Percentiles rank a stretch among this genome's conserved stretches.
Conservation (phyloP, 2,113 vertebrate genomes). For the Neolamprologus caudopunctatus region DNA sequence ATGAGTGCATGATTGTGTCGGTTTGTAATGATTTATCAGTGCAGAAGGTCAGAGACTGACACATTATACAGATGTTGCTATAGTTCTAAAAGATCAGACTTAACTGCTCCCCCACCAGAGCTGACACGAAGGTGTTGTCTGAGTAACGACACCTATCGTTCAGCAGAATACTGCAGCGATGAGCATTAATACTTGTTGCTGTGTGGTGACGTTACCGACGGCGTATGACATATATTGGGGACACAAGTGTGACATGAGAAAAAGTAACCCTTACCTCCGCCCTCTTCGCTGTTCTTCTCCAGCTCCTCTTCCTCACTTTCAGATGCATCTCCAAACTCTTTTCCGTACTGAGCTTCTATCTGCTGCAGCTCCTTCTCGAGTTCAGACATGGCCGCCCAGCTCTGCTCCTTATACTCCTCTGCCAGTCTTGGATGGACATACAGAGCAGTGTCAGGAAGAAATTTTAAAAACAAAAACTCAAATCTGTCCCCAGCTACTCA, state of each 20-base stretch:
- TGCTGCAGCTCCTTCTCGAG: constrained; percentile 90
- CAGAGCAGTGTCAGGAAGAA: background rate
- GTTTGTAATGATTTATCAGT: background rate
- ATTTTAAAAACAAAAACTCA: background rate
- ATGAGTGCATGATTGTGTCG: background rate
- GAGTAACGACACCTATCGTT: background rate
- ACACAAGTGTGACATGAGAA: background rate
- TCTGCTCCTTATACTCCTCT: constrained; percentile 90
- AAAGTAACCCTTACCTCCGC: constrained; percentile 21
- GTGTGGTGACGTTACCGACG: background rate
- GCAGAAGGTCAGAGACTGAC: background rate
- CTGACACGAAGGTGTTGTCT: background rate
- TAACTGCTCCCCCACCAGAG: background rate
- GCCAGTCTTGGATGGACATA: constrained; percentile 71
- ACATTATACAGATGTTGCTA: background rate
- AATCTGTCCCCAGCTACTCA: background rate
- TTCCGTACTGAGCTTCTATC: constrained; percentile 89
- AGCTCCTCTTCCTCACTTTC: constrained; percentile 71
- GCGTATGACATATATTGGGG: background rate
- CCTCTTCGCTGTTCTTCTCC: constrained; percentile 19
- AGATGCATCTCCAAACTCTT: constrained; percentile 86
- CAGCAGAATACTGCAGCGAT: background rate
- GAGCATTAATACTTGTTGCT: background rate
- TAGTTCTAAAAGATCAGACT: background rate
- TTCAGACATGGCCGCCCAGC: constrained; percentile 86